These are phyloP conservation scores for Lasioglossum morio DNA, from an alignment of 2,888 invertebrate species.

Conservation along the genomic window DNA sequence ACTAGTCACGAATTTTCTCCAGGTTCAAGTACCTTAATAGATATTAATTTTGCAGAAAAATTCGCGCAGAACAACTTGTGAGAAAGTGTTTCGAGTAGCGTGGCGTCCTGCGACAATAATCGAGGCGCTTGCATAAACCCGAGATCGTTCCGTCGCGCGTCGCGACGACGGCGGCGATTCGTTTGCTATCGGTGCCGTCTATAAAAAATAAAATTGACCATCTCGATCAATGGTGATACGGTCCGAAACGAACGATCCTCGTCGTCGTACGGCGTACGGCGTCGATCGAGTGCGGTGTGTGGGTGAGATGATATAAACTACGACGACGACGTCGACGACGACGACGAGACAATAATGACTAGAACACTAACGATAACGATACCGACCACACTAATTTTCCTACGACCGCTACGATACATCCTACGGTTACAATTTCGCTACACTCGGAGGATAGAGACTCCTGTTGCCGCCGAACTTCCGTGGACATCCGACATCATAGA, in stretches of 20 bases:
- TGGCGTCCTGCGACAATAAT: neutral
- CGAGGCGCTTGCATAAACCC: neutral
- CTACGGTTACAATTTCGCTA: constrained; percentile 65
- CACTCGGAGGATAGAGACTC: constrained; percentile 53
- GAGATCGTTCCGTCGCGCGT: constrained; percentile 27
- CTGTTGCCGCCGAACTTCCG: constrained; percentile 40
- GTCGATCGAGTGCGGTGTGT: neutral
- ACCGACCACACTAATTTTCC: constrained; percentile 54
- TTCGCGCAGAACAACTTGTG: neutral
- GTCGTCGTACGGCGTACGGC: constrained; percentile 7
- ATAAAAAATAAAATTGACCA: constrained; percentile 76
- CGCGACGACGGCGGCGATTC: constrained; percentile 27
- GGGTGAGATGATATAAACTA: neutral
- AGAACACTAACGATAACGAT: constrained; percentile 17
- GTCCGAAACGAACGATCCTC: neutral
- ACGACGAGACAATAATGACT: constrained; percentile 23
- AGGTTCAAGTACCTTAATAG: neutral
- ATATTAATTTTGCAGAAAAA: neutral
- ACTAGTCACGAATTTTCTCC: neutral
- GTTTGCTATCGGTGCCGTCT: constrained; percentile 65
- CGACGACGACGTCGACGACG: constrained; percentile 26
- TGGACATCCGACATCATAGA: neutral
- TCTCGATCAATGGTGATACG: constrained; percentile 43
- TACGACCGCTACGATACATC: constrained; percentile 55
- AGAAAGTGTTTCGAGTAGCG: neutral